Evolutionary conservation across 2,797 vertebrate species (phyloP).

Genomic region (Salmo trutta): DNA sequence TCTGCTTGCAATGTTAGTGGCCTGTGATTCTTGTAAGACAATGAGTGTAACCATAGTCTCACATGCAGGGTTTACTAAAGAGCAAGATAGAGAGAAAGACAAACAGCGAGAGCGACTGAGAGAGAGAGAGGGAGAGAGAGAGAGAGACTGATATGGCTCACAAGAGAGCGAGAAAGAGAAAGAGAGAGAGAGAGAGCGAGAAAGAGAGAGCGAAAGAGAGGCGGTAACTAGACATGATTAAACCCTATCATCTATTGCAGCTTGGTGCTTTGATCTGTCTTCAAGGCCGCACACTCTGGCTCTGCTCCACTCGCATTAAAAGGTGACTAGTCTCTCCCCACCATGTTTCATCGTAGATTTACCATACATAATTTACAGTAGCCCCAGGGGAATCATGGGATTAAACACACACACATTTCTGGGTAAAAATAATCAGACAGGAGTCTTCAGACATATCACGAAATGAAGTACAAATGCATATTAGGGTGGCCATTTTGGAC

Average conservation of each 20-base stretch:
- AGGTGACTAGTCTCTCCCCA: constrained; percentile 60
- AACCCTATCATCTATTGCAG: constrained; percentile 70
- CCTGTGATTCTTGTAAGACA: too few relatives aligned
- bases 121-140: not conserved
- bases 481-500: constrained; percentile 21
- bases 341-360: constrained; percentile 65
- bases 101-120: constrained; percentile 11
- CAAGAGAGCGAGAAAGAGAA: not conserved
- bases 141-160: constrained; percentile 9
- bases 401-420: constrained; percentile 19
- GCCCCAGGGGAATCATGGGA: constrained; percentile 45
- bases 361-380: constrained; percentile 58
- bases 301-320: constrained; percentile 58
- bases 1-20: too few relatives aligned
- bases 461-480: constrained; percentile 37
- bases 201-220: constrained; percentile 16
- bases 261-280: constrained; percentile 69
- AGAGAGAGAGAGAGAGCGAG: constrained; percentile 16
- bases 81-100: constrained; percentile 9
- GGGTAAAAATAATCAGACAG: constrained; percentile 53
- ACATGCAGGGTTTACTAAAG: not conserved
- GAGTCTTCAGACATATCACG: constrained; percentile 36
- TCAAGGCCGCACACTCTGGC: constrained; percentile 64
- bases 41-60: too few relatives aligned
- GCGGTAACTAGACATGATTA: constrained; percentile 63